Evolutionary conservation across 2,113 vertebrate species (phyloP), one percentile per base, ranked within the genome.

Genomic region (Onychostoma macrolepis): DNA sequence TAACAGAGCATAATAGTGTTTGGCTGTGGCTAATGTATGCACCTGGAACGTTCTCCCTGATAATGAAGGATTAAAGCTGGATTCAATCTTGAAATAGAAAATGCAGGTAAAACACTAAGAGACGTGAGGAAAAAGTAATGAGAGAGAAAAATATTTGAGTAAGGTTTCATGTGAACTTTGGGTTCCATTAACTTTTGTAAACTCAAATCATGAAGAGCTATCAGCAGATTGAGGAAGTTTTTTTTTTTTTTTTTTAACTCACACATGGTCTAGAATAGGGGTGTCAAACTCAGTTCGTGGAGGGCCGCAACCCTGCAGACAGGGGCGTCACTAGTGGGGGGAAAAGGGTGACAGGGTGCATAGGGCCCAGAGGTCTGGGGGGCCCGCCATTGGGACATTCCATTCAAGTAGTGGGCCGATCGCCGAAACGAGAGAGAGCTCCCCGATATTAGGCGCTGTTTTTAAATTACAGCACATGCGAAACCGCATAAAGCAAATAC

Each of bases 1-100:
- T 56, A 63, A 43, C 3, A 63, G 24, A 79, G 48, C 48, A 17
- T 30, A 26, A 80, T 43, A 65, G 74, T 90, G 85, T 87, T 85
- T 84, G 80, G 79, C n/a, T 81, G 19, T 41, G 91, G 86, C 90
- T 88, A 83, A 86, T 83, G 10, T 61, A 79, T 79, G 43, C 76
- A 79, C 50, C 17, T 36, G 48, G 28, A 79, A 79, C 9, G 0
- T 33, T 79, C 76, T 79, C 15, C 10, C 10, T 56, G 28, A 2
- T 79, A 79, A 79, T 79, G 28, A 53, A 2, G 48, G 48, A 79
- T 79, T 56, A 79, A 33, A 56, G 17, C 15, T 2, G 48, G 26
- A 79, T 30, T 79, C 28, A 28, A 77, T 72, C 21, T 41, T 2
- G 10, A 72, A 72, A 72, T n/a, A 41, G 69, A 41, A n/a, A 10